Conservation (phyloP, 2,797 vertebrate species). For the Knipowitschia caucasica region DNA sequence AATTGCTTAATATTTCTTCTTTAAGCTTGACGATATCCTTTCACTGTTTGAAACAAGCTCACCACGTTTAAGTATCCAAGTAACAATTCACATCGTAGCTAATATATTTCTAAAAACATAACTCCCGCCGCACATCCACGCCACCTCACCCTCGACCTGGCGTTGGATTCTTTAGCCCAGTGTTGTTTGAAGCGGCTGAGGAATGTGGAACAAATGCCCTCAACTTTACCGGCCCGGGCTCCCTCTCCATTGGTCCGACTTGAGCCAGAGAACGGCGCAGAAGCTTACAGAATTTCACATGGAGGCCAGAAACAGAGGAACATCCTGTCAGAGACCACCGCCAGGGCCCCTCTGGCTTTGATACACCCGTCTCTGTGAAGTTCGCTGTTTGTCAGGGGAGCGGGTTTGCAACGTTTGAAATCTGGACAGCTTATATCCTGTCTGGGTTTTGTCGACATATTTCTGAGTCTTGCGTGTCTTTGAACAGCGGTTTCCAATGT, state of each 20-base stretch:
- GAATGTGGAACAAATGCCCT: conserved; percentile 82
- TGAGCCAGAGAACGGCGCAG: conserved; percentile 63
- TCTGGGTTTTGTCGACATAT: conserved; percentile 9
- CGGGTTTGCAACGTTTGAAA: conserved; percentile 10
- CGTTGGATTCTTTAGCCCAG: conserved; percentile 54
- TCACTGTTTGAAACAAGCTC: no score
- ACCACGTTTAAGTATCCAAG: no score
- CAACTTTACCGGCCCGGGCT: conserved; percentile 67
- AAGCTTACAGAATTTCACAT: conserved; percentile 76
- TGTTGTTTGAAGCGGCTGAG: conserved; percentile 74
- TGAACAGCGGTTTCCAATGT: background rate
- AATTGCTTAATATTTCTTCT: no score
- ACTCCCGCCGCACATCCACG: conserved; percentile 30
- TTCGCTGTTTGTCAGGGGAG: conserved; percentile 48
- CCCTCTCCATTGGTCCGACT: conserved; percentile 63
- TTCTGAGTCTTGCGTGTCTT: background rate
- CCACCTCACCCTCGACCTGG: conserved; percentile 59
- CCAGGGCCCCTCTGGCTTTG: conserved; percentile 64
- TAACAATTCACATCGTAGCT: no score
- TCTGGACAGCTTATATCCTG: conserved; percentile 17
- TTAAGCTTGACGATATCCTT: no score
- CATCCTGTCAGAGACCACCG: conserved; percentile 73
- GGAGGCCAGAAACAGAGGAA: conserved; percentile 74
- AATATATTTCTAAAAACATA: background rate
- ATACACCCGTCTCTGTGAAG: conserved; percentile 51